Base-by-base conservation (phyloP, 2,888 invertebrate genomes). In the Acanthosepion lycidas region DNA sequence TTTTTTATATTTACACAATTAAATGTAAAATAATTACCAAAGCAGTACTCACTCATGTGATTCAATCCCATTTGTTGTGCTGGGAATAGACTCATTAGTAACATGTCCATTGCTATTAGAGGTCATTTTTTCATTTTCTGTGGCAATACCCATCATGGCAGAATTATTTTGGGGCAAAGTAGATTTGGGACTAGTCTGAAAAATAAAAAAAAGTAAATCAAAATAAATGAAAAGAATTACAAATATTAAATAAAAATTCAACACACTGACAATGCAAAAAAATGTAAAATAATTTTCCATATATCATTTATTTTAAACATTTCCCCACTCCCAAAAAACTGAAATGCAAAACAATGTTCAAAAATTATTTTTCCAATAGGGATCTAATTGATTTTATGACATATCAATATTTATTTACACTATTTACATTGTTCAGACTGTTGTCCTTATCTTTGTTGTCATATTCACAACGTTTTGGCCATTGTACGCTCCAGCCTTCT, bases 71-170 rank as follows among this genome's bases (percentile, higher is more conserved):
- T 78, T 78, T n/a, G n/a, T 78, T 78, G 78, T 33, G 78, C 23
- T 78, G n/a, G 78, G 28, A 64, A 23, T 64, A 23, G 64, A 78
- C n/a, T 33, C 78, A 78, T 78, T 78, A 9, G 78, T 78, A 15
- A 78, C 78, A 33, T 78, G 78, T 78, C 78, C 78, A 18, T 78
- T 78, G n/a, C n/a, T 78, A 78, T 78, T n/a, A 9, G 78, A n/a
- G n/a, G 78, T 78, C 78, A 78, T 23, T 78, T 78, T 78, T 78
- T 78, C 78, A 33, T 78, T 78, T 78, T 78, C 78, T 78, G 78
- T 78, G 15, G 78, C 78, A 78, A 78, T 15, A 15, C 78, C 78
- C 78, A 78, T 78, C 78, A 78, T 78, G 78, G n/a, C 78, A 78
- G 78, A n/a, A 78, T 78, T 78, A 33, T 78, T n/a, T n/a, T 78